Evolutionary conservation across 2,797 vertebrate genomes (phyloP).

Genomic region (Tragopan temminckii): DNA sequence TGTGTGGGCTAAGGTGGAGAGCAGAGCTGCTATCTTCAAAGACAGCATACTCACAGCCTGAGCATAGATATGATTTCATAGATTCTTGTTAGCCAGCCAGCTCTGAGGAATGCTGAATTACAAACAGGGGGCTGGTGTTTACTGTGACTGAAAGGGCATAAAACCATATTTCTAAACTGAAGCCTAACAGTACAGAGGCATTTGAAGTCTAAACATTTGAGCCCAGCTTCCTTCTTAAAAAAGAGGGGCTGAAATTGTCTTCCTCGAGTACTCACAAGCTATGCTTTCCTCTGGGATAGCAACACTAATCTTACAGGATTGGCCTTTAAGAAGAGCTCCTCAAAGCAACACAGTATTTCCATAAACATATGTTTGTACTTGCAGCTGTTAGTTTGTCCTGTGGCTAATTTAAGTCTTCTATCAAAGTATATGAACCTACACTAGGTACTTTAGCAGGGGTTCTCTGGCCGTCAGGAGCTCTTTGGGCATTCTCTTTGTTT

Average conservation of each 20-base stretch:
- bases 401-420: neutral
- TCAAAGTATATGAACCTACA: slow-evolving; percentile 82
- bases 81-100: neutral
- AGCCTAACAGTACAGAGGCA: neutral
- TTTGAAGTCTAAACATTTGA: neutral
- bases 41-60: neutral
- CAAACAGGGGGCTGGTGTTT: neutral
- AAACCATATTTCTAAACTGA: neutral
- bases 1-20: neutral
- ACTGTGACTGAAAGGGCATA: neutral
- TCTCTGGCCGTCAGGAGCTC: slow-evolving; percentile 82
- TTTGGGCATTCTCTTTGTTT: slow-evolving; percentile 80
- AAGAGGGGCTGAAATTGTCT: neutral
- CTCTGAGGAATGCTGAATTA: neutral
- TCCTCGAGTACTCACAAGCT: neutral
- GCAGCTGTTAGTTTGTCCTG: neutral
- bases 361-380: neutral
- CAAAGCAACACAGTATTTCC: neutral
- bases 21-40: neutral
- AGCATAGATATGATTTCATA: neutral
- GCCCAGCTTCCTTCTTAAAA: neutral
- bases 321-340: neutral
- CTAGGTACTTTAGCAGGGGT: slow-evolving; percentile 87
- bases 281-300: neutral
- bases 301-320: neutral